Base-by-base conservation (phyloP, 2,797 vertebrate species). In the Ficedula albicollis region DNA sequence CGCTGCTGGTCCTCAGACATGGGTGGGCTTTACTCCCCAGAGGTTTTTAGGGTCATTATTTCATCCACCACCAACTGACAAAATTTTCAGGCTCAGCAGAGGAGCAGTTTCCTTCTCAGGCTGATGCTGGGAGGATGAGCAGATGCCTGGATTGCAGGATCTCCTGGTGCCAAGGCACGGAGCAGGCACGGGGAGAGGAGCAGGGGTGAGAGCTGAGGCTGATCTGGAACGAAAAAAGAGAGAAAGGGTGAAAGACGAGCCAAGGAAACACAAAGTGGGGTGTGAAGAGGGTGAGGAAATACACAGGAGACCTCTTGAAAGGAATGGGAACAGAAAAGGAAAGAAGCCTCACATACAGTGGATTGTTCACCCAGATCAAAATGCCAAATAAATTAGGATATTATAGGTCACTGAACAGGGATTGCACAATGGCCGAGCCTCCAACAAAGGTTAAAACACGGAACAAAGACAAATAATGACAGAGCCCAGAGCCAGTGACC, bases 361-460 rank as follows among this genome's bases (percentile, higher is more conserved):
- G 72, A 62, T 77, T 93, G 56, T 59, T 74, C 63, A 4, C 81
- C 76, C 52, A 89, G 89, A 92, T 82, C 94, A 85, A 95, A 96
- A 96, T 95, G 80, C 89, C 90, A 93, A 32, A 85, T 92, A 73
- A 95, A 95, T 96, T 84, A 86, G 87, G 83, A 69, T 69, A 90
- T 60, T 77, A 32, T 43, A 96, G 96, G 96, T 97, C 95, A 96
- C 70, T 62, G 92, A 95, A 41, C 94, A 93, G 93, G 83, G 83
- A 88, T 80, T 95, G 89, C 89, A 92, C 91, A 92, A 92, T 64
- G 85, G 73, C 87, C 10, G 67, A 90, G 64, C 62, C 89, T 94
- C 87, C 93, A 93, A 93, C 93, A 95, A 95, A 96, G 97, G 96
- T 96, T 97, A 97, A 97, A 96, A 73, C 84, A 90, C 1, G 3